Conservation (phyloP, 2,797 vertebrate genomes). For the Enteromius trimaculatus region DNA sequence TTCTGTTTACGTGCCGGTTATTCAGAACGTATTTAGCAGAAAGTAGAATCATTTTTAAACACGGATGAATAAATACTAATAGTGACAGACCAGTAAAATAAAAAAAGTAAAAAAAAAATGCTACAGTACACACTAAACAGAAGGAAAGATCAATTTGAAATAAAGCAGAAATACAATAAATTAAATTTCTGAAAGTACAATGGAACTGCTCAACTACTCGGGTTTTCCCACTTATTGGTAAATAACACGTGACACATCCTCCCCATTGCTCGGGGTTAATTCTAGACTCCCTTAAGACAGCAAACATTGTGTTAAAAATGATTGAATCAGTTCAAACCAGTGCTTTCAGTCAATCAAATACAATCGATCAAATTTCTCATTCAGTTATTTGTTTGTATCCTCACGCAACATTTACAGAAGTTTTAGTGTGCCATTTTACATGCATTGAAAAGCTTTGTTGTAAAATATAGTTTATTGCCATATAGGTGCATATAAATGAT, state of each 20-base stretch:
- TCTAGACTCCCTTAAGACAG: background rate
- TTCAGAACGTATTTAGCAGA: conserved; percentile 14
- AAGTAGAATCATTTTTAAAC: background rate
- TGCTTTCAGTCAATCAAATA: background rate
- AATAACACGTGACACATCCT: background rate
- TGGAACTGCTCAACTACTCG: background rate
- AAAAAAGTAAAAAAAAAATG: too few relatives aligned
- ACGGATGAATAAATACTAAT: background rate
- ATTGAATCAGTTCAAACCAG: background rate
- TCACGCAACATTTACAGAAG: background rate
- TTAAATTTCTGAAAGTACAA: background rate
- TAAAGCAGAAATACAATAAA: background rate
- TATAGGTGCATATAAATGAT: background rate
- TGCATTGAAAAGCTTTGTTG: background rate
- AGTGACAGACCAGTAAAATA: background rate
- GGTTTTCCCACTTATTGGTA: background rate
- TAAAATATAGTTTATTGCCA: background rate
- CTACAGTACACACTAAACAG: background rate
- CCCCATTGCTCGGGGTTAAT: background rate
- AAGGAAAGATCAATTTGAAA: background rate
- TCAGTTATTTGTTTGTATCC: background rate
- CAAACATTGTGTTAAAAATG: background rate
- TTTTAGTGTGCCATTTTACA: background rate
- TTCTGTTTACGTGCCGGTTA: background rate
- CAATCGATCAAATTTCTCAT: background rate